phyloP scores from a whole-genome alignment of 2,888 invertebrate genomes.

The Diplolepis rosae region DNA sequence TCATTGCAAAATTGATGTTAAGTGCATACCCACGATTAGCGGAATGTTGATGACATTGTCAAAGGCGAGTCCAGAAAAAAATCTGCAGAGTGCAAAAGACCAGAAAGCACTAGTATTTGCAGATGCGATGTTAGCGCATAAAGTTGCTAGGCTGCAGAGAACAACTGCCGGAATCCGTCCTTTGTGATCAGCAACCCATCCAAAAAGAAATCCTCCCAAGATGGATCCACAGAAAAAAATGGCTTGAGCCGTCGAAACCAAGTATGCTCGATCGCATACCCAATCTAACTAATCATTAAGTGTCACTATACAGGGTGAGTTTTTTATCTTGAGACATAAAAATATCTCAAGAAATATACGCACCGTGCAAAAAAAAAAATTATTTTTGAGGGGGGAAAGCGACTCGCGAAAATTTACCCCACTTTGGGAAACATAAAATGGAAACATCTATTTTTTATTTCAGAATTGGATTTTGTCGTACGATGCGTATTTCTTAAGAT shows the following conservation, averaged over 20 bases:
- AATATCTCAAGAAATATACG: too few species aligned
- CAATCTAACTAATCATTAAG: slow-evolving; percentile 74
- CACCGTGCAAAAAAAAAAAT: too few species aligned
- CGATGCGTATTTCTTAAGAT: too few species aligned
- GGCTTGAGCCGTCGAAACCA: slow-evolving; percentile 75
- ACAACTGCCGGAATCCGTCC: slow-evolving; percentile 75
- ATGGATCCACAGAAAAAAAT: slow-evolving; percentile 76
- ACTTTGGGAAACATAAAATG: too few species aligned
- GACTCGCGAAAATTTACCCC: too few species aligned
- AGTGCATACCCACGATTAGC: slow-evolving; percentile 74
- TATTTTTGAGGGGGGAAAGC: too few species aligned
- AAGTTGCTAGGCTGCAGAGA: slow-evolving; percentile 72
- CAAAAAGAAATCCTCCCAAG: slow-evolving; percentile 75
- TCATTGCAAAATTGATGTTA: neutral
- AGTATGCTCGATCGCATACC: slow-evolving; percentile 76
- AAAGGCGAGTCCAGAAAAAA: slow-evolving; percentile 76
- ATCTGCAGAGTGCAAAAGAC: slow-evolving; percentile 74
- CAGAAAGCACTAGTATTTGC: slow-evolving; percentile 72
- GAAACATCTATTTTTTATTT: too few species aligned
- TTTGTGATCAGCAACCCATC: slow-evolving; percentile 76
- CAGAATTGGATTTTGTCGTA: too few species aligned
- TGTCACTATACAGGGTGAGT: slow-evolving; percentile 45
- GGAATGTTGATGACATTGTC: slow-evolving; percentile 77
- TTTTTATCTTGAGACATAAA: too few species aligned
- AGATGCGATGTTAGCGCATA: slow-evolving; percentile 73